Evolutionary conservation across 2,113 vertebrate genomes (phyloP).

Genomic region (Stictonetta naevosa): DNA sequence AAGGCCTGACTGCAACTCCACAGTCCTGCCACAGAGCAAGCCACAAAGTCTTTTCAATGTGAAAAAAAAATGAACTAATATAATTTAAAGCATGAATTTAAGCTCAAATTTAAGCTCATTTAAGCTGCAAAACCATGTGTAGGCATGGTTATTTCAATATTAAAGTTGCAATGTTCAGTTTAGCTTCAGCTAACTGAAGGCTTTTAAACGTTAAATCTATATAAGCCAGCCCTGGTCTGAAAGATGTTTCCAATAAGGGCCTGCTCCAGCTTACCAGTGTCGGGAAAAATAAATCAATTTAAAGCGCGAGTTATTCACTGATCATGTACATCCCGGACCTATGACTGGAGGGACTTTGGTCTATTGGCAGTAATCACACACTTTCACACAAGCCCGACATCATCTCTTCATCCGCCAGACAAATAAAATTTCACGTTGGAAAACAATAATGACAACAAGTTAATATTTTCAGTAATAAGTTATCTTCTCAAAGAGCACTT

Average conservation of each 20-base stretch:
- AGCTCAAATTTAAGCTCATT: slow-evolving; percentile 35
- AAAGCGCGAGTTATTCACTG: background rate
- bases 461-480: slow-evolving; percentile 56
- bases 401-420: slow-evolving; percentile 35
- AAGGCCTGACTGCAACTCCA: background rate
- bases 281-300: slow-evolving; percentile 5
- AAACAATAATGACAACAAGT: slow-evolving; percentile 56
- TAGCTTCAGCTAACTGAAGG: background rate
- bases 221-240: background rate
- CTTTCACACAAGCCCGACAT: background rate
- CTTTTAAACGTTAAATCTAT: background rate
- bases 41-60: background rate
- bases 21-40: background rate
- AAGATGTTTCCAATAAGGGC: background rate
- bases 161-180: slow-evolving; percentile 16
- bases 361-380: slow-evolving; percentile 38
- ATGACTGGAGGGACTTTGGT: background rate
- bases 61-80: slow-evolving; percentile 7
- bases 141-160: background rate
- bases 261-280: background rate
- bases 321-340: background rate
- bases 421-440: slow-evolving; percentile 41
- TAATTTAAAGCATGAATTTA: slow-evolving; percentile 3
- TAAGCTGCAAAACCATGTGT: background rate
- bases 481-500: slow-evolving; percentile 49